Conservation (phyloP, 2,113 vertebrate genomes). For the Bos javanicus region DNA sequence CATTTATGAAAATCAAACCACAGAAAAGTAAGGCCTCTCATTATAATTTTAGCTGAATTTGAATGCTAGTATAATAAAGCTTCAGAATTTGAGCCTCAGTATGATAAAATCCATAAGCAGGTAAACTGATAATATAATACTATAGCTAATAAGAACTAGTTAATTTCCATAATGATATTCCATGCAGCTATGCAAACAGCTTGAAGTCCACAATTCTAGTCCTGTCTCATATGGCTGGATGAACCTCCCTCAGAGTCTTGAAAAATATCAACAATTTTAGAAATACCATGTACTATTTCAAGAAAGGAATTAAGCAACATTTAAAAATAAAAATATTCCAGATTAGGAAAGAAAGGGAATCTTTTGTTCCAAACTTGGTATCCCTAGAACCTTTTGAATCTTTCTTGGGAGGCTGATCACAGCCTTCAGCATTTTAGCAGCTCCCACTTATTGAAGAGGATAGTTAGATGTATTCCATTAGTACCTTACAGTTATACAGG, state of each 20-base stretch:
- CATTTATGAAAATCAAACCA: constrained; percentile 91
- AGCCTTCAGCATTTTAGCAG: constrained; percentile 88
- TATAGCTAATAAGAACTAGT: constrained; percentile 91
- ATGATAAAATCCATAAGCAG: constrained; percentile 91
- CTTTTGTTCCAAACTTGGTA: constrained; percentile 87
- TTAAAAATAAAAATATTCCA: constrained; percentile 91
- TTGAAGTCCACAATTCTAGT: constrained; percentile 88
- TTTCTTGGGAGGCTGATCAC: constrained; percentile 90
- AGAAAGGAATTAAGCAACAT: constrained; percentile 94
- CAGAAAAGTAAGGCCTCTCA: constrained; percentile 93
- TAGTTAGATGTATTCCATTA: constrained; percentile 79
- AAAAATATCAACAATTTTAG: constrained; percentile 93
- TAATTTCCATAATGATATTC: constrained; percentile 91
- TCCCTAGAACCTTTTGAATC: constrained; percentile 92
- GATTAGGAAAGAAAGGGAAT: constrained; percentile 85
- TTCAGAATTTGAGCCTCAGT: constrained; percentile 91
- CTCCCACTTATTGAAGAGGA: constrained; percentile 90
- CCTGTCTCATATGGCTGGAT: constrained; percentile 85
- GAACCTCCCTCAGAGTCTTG: constrained; percentile 87
- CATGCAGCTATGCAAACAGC: constrained; percentile 89
- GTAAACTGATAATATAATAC: constrained; percentile 90
- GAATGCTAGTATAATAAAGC: constrained; percentile 91
- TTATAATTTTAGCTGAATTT: constrained; percentile 89
- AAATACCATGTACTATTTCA: constrained; percentile 89
- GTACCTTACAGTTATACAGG: constrained; percentile 42